These are phyloP conservation scores for Sebastes fasciatus DNA, from an alignment of 2,113 vertebrate genomes.

Conservation along the genomic window DNA sequence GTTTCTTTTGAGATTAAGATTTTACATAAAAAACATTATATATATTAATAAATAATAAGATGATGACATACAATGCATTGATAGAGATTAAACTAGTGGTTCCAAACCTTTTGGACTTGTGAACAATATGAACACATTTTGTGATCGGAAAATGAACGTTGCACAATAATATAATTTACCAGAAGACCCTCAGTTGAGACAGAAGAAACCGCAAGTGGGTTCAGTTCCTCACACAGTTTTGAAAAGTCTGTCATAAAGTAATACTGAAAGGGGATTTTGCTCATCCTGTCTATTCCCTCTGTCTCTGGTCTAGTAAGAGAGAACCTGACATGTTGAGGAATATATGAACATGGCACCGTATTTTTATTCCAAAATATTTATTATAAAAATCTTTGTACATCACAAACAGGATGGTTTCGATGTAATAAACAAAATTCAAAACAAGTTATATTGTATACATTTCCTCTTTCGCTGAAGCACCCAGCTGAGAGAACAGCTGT, in stretches of 20 bases:
- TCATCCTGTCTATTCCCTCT: background rate
- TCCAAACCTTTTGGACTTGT: background rate
- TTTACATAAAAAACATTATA: background rate
- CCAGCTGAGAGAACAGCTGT: background rate
- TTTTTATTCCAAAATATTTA: constrained; percentile 47
- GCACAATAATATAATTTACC: constrained; percentile 48
- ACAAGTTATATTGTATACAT: background rate
- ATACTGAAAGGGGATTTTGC: background rate
- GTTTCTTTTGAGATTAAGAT: background rate
- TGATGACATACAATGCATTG: background rate
- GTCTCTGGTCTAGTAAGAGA: background rate
- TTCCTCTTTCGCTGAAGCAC: constrained; percentile 3
- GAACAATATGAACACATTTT: background rate
- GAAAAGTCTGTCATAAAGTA: background rate
- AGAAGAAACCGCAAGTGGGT: constrained; percentile 30
- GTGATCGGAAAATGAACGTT: constrained; percentile 24
- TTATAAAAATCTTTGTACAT: constrained; percentile 9
- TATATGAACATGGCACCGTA: background rate
- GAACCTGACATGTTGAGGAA: background rate
- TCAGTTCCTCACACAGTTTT: constrained; percentile 62
- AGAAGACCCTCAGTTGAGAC: constrained; percentile 37
- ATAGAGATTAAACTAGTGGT: background rate
- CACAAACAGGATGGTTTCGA: background rate
- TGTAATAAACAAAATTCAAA: constrained; percentile 1
- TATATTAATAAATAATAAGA: background rate